Evolutionary conservation across 37 sponge, comb jelly and placozoan species (phyloP), one percentile per base, ranked within the genome.

Genomic region (Geodia barretti): DNA sequence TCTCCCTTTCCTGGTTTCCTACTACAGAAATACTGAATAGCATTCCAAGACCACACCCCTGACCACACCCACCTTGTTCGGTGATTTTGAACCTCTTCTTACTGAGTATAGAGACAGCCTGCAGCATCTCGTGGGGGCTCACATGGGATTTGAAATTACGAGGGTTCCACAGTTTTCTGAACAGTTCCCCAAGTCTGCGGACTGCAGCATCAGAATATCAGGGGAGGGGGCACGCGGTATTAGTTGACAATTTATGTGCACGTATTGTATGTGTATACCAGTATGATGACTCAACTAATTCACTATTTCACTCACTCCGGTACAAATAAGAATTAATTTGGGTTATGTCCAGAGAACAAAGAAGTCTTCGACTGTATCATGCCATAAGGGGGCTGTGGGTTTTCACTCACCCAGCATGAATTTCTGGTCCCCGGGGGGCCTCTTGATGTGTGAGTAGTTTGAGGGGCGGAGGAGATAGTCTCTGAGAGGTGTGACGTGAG

Each of bases 81-180:
- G 93, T 96, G 68, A 98, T 92, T 74, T 96, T 97, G 79, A 98
- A 98, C 37, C 83, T 87, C 87, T 98, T 98, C 77, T 92, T 89
- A 69, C 93, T 92, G 28, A 85, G 82, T 35, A 81, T 75, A 20
- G 98, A 88, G 25, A 98, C 99, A 21, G 97, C 99, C 66, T 95
- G 96, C 0, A 96, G 79, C 99, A 98, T 98, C 78, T 98, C 99
- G 78, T 98, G 99, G 59, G 99, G 99, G 79, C 93, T 92, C 30
- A 98, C 96, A 40, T 98, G 99, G 33, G 95, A 84, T 64, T 94
- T 94, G 82, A 98, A 98, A 73, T 92, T 91, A 28, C 88, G 79
- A 59, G 92, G 95, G 66, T 98, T 98, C 99, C 99, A 98, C 62
- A 98, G 82, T 81, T 98, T 98, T 1, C 99, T 81, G n/a, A 96